Base-by-base conservation (phyloP, 2,888 invertebrate genomes). In the Eulithis testata region DNA sequence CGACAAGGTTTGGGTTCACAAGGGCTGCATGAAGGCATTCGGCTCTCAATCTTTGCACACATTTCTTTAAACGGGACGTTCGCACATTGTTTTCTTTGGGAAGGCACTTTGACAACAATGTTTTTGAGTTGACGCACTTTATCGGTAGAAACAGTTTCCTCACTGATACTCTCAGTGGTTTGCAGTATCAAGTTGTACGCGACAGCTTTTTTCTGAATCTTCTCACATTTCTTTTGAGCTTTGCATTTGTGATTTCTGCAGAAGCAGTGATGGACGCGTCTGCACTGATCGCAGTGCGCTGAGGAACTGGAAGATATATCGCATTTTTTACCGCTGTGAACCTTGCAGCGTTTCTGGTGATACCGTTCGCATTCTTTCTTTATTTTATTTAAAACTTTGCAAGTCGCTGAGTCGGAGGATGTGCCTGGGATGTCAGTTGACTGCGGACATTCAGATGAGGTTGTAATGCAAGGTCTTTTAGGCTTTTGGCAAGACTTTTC, bases 181-280 rank as follows among this genome's bases (percentile, higher is more conserved):
- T 93, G 91, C 58, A 93, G 78, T n/a, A 93, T 90, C 51, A 93
- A 76, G 71, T 93, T 93, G 73, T 93, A 93, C 8, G 93, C 93
- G 0, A 93, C 80, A 52, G 89, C 84, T 73, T 88, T 90, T 66
- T 88, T 90, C 63, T 83, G 85, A 0, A 73, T 27, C 65, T 88
- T 90, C 8, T 90, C 90, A 3, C 71, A 65, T 73, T 85, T 90
- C 3, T 77, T 85, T 54, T 84, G 77, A 11, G 74, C 73, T 73
- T 84, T 89, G 70, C 91, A 90, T 76, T 85, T 89, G 66, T 89
- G 86, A 5, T 72, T 74, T 72, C 81, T 78, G 65, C 90, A 91
- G 6, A 76, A 69, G 64, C 89, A 91, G 50, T 87, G 77, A 66
- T 89, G 88, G 0, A 80, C 72, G 36, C 84, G 83, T 57, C 82